Base-by-base conservation (phyloP, 2,113 vertebrate genomes). In the Xiphophorus hellerii region DNA sequence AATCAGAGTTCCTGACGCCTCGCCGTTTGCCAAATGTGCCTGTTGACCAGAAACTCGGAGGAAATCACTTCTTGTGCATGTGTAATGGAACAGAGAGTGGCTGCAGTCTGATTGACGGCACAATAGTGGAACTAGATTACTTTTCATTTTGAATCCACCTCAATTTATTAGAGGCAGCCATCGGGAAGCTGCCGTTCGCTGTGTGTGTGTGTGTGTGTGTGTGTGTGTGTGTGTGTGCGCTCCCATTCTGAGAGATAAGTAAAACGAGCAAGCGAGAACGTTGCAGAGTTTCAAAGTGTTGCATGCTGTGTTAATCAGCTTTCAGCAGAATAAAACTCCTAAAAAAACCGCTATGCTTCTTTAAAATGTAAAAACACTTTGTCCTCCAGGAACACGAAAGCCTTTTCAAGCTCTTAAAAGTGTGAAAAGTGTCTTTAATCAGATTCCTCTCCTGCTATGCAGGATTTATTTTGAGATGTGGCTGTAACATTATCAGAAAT, bases 81-180 rank as follows among this genome's bases (percentile, higher is more conserved):
- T 74, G 33, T 27, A 63, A 73, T 27, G 31, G 28, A 62, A 28
- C 37, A 31, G 35, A 66, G 60, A 71, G 68, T 39, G 51, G 62
- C 69, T 64, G 44, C 54, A 28, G 74, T 76, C 33, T 71, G 69
- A 80, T 25, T 85, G 66, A 90, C 35, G 58, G 71, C 58, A 62
- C 30, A 74, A 72, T 66, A 70, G 44, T 69, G 63, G 69, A 83
- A 68, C 62, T 71, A 77, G 90, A 91, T 93, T 78, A 85, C 85
- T 87, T 90, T 88, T 86, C 73, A 84, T 89, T 89, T 87, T 60
- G 62, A 75, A 78, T 85, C 85, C 84, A 83, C 84, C 80, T 90
- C 87, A 86, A 88, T 94, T 90, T 89, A 89, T 87, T 86, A 84
- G 58, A 78, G 81, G 83, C 72, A 74, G 81, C 48, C 74, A 85